Base-by-base conservation (phyloP, 2,888 invertebrate species). In the Frankliniella fusca region DNA sequence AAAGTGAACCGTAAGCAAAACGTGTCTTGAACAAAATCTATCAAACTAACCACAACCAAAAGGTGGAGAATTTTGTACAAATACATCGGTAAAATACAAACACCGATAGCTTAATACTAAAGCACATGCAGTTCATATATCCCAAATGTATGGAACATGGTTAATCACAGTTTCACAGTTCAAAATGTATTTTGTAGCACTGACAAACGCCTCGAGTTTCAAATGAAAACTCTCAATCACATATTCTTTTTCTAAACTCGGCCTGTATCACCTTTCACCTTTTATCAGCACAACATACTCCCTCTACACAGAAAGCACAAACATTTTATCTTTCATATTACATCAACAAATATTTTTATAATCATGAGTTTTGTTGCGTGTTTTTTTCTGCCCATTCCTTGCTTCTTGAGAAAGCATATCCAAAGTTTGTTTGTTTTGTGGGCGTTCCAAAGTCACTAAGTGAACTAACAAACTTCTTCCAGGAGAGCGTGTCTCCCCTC, bases 21-120 rank as follows among this genome's bases (percentile, higher is more conserved):
- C 70, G 70, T 27, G 70, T 76, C 70, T 76, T 10, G 70, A 76
- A 76, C 70, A 76, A 76, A 76, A 76, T 23, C 70, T 23, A 76
- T 76, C 70, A 76, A 76, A 76, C 23, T 76, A 76, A 76, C 70
- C 70, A 76, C 70, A 76, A 76, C 70, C 70, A 76, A 23, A 76
- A 27, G 27, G 70, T 76, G 70, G 70, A 76, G 7, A 76, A 76
- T 76, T 70, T 76, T 76, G 23, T 76, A 27, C 23, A 27, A 27
- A 76, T 12, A n/a, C 12, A 27, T 27, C 70, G n/a, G n/a, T 11
- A n/a, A 11, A 70, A 23, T 12, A 8, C 23, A n/a, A 76, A 8
- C n/a, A 23, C 12, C 70, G 11, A 76, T 12, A 23, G 23, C 12
- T 23, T 23, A 10, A 27, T 20, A 54, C 54, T 54, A 20, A 54